Percentiles rank a stretch among this genome's conserved stretches.
Conservation (phyloP, 2,113 vertebrate genomes). For the Leuciscus idus region DNA sequence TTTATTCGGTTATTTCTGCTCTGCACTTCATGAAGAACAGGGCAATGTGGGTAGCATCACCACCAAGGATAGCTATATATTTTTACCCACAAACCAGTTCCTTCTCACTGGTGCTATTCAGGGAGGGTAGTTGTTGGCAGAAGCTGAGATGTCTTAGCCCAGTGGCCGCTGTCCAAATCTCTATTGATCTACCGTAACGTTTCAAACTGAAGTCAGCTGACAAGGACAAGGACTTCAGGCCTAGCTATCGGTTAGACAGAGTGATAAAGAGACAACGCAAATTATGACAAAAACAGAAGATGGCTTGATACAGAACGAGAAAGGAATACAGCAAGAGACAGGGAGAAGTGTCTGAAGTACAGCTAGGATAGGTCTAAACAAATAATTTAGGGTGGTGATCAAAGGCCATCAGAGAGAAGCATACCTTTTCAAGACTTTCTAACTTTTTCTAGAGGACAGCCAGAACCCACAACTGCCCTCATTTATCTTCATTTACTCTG, state of each 20-base stretch:
- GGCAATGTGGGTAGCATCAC: not conserved
- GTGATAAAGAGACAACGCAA: slow-evolving; percentile 30
- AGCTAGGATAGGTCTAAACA: not conserved
- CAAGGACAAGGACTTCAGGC: not conserved
- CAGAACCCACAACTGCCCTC: slow-evolving; percentile 11
- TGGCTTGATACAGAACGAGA: not conserved
- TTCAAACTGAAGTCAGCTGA: slow-evolving; percentile 30
- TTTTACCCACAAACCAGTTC: not conserved
- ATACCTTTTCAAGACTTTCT: not conserved
- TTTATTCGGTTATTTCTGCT: not conserved
- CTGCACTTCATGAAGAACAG: not conserved
- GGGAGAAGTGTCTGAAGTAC: slow-evolving; percentile 16
- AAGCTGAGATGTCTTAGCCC: not conserved
- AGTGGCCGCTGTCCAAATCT: slow-evolving; percentile 30
- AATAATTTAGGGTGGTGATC: slow-evolving; percentile 37
- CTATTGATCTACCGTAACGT: slow-evolving; percentile 18
- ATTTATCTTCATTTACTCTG: slow-evolving; percentile 24
- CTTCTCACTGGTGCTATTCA: not conserved
- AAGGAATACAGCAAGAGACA: not conserved
- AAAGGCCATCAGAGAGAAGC: slow-evolving; percentile 2
- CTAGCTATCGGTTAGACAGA: slow-evolving; percentile 16
- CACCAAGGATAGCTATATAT: not conserved
- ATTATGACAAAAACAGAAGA: not conserved
- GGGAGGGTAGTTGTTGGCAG: not conserved
- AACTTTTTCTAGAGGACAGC: slow-evolving; percentile 40